These are phyloP conservation scores for Ficedula albicollis DNA, from an alignment of 2,797 vertebrate genomes.

Conservation along the genomic window DNA sequence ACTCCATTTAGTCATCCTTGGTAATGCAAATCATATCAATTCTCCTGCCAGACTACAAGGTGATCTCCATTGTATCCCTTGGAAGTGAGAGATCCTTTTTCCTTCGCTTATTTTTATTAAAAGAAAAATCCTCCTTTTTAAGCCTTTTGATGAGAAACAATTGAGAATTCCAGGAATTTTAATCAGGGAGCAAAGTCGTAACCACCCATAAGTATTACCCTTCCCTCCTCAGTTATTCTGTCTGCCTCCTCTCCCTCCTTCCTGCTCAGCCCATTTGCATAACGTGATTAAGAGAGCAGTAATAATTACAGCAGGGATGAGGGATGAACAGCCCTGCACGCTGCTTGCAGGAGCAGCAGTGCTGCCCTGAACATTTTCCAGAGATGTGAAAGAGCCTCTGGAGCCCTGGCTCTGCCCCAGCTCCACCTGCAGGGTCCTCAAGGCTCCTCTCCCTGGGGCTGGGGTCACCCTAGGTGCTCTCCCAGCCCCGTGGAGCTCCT, in stretches of 20 bases:
- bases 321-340: background rate
- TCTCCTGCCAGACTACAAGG: conserved; percentile 53
- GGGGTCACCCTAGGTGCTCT: rapidly evolving
- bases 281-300: conserved; percentile 11
- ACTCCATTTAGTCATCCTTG: conserved; percentile 67
- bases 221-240: background rate
- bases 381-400: rapidly evolving
- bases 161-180: conserved; percentile 30
- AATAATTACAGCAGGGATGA: background rate
- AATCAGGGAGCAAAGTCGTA: background rate
- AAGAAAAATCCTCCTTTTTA: conserved; percentile 33
- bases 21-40: conserved; percentile 57
- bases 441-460: rapidly evolving
- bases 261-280: conserved; percentile 16
- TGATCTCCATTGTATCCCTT: conserved; percentile 60
- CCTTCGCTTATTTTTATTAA: conserved; percentile 50
- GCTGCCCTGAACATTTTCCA: background rate
- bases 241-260: background rate
- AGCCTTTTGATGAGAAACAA: conserved; percentile 39
- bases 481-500: rapidly evolving
- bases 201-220: background rate
- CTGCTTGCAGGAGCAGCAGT: background rate
- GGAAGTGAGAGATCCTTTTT: conserved; percentile 52
- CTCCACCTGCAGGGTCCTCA: background rate
- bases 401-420: background rate